Evolutionary conservation across 1,140 invertebrate species (phyloP), one percentile per base, ranked within the genome.

Genomic region (Teleogryllus occipitalis): DNA sequence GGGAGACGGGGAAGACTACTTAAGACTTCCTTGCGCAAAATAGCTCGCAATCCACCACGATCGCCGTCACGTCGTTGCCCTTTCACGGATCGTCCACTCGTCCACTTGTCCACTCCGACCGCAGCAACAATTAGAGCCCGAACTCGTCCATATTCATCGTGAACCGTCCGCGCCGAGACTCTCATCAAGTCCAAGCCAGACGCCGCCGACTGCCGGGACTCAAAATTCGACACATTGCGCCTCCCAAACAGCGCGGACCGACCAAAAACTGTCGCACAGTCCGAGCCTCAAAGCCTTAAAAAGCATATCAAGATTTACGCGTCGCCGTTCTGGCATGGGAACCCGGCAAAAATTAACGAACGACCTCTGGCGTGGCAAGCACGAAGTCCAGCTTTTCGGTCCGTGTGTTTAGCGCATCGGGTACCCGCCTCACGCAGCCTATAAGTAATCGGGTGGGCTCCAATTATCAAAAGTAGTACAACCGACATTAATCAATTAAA

Each of bases 401-500:
- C 27, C 27, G 54, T 18, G 54, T 18, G 10, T 65, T 65, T 1
- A 3, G 54, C 54, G 54, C 10, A 65, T 18, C 54, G 54, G 18
- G 54, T 14, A 65, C 54, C 2, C 54, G 18, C 1, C 10, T 65
- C 54, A 65, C 54, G 54, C 54, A 18, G 18, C 54, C 54, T 18
- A 65, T 65, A 65, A 18, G 10, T 14, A 65, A 14, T 18, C 10
- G 18, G 18, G 54, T 10, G 10, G 54, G 54, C 18, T 65, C 54
- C 54, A 65, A 65, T 65, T 65, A 65, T 65, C 54, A 65, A 65
- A 65, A 65, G 54, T 65, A 65, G 54, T 65, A 65, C 54, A 65
- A 65, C 54, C 54, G 54, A 65, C 54, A 65, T 65, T 65, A 65
- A 65, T 65, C 54, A 65, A 65, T 65, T 65, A 65, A 65, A 65